These are phyloP conservation scores for Rhinopithecus roxellana DNA, from an alignment of 2,113 vertebrate genomes.

Conservation along the genomic window DNA sequence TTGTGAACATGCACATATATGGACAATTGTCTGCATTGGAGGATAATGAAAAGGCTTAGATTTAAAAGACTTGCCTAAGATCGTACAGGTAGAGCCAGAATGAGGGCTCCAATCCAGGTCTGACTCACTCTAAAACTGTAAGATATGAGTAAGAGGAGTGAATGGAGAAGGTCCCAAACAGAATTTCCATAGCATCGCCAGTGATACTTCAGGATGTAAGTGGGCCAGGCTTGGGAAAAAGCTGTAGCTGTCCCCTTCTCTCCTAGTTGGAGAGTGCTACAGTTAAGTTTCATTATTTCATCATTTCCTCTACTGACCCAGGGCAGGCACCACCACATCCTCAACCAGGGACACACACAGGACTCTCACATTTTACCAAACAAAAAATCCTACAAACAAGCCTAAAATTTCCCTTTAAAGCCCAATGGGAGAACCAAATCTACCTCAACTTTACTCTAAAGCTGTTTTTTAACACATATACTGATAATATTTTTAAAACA, in stretches of 20 bases:
- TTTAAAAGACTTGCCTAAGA: neutral
- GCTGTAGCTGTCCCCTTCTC: neutral
- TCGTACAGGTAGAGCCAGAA: neutral
- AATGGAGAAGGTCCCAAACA: neutral
- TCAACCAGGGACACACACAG: conserved; percentile 1
- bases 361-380: conserved; percentile 34
- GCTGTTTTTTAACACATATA: conserved; percentile 12
- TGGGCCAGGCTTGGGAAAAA: neutral
- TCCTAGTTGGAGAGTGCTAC: neutral
- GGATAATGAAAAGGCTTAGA: neutral
- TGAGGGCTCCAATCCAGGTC: neutral
- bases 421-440: conserved; percentile 35
- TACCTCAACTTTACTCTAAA: conserved; percentile 32
- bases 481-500: neutral
- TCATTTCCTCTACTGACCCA: conserved; percentile 43
- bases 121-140: neutral
- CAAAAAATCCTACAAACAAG: conserved; percentile 30
- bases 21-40: neutral
- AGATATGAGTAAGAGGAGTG: neutral
- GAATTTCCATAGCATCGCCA: neutral
- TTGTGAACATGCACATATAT: neutral
- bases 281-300: conserved; percentile 48
- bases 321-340: neutral
- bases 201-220: neutral
- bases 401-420: conserved; percentile 67